These are phyloP conservation scores for Manis javanica DNA, from an alignment of 2,797 vertebrate genomes.

Conservation along the genomic window DNA sequence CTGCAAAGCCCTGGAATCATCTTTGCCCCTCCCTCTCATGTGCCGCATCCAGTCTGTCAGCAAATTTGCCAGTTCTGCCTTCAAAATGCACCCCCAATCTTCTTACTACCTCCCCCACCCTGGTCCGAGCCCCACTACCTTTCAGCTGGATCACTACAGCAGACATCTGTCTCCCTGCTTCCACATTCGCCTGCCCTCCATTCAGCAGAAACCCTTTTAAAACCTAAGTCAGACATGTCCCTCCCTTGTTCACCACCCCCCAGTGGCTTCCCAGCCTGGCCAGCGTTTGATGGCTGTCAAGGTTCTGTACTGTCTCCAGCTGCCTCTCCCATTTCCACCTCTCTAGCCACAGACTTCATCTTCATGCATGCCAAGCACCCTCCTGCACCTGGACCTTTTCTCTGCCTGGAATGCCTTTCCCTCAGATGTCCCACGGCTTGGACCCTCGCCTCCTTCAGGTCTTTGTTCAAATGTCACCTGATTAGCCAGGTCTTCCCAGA, in stretches of 20 bases:
- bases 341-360: not conserved
- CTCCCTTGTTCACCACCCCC: not conserved
- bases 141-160: not conserved
- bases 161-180: not conserved
- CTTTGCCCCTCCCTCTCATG: not conserved
- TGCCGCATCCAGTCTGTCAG: not conserved
- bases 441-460: not conserved
- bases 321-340: not conserved
- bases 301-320: not conserved
- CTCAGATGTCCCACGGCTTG: not conserved
- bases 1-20: not conserved
- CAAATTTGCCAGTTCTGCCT: not conserved
- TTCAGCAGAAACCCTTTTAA: not conserved
- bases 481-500: not conserved
- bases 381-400: not conserved
- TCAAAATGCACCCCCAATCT: not conserved
- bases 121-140: not conserved
- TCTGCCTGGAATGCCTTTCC: not conserved
- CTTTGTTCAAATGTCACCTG: conserved; percentile 21
- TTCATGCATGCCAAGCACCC: not conserved
- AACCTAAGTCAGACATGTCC: not conserved
- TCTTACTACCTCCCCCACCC: not conserved
- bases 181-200: not conserved
- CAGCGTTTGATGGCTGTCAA: not conserved
- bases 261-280: not conserved